Conservation (phyloP, 2,797 vertebrate genomes). For the Babyrousa celebensis region DNA sequence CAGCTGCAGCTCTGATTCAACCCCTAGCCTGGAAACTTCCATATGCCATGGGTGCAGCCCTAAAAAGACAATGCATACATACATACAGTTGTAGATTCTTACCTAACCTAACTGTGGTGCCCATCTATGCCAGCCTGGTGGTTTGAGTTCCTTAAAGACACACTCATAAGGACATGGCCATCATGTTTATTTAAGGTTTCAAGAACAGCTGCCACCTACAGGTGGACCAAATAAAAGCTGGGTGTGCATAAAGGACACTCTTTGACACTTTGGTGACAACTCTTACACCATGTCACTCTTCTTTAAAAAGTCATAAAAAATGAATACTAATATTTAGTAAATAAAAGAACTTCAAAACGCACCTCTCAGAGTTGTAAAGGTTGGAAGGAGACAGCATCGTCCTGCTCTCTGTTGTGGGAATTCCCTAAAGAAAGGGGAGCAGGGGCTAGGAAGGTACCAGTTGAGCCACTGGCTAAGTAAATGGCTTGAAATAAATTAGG, state of each 20-base stretch:
- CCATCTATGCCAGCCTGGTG: not conserved
- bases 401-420: not conserved
- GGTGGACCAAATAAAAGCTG: not conserved
- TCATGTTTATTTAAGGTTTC: not conserved
- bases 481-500: slow-evolving; percentile 23
- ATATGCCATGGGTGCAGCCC: too few species aligned
- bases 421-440: not conserved
- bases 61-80: too few species aligned
- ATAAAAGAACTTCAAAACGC: slow-evolving; percentile 49
- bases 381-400: not conserved
- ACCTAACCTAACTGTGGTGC: not conserved
- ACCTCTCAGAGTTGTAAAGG: slow-evolving; percentile 12
- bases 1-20: too few species aligned
- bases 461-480: not conserved
- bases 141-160: not conserved
- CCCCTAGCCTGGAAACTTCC: too few species aligned
- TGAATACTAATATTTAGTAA: not conserved
- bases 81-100: not conserved
- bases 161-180: not conserved
- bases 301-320: slow-evolving; percentile 41
- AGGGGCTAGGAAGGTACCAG: not conserved
- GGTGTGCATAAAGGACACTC: not conserved
- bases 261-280: slow-evolving; percentile 42
- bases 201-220: not conserved
- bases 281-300: not conserved